A percentile compares a stretch with the other conserved stretches of the same genome.
phyloP scores from a whole-genome alignment of 1,140 invertebrate species.

The Leucophenga varia region DNA sequence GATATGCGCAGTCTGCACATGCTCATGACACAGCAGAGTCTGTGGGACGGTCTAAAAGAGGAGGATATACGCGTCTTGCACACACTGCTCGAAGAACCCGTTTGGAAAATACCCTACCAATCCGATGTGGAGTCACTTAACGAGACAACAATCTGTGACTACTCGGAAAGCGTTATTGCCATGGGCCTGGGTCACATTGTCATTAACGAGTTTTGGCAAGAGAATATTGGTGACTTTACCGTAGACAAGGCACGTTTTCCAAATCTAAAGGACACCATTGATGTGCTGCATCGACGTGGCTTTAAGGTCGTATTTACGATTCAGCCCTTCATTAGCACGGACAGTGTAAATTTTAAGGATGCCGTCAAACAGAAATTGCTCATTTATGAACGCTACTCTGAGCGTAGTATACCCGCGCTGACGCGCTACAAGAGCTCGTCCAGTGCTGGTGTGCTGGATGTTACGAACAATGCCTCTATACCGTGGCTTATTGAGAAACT shows the following conservation, averaged over 20 bases:
- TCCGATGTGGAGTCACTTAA: conserved; percentile 63
- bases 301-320: conserved; percentile 82
- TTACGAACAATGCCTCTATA: conserved; percentile 76
- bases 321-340: conserved; percentile 84
- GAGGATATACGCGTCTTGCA: conserved; percentile 73
- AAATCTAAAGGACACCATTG: conserved; percentile 73
- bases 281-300: conserved; percentile 78
- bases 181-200: conserved; percentile 77
- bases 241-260: conserved; percentile 73
- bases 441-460: conserved; percentile 79
- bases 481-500: conserved; percentile 80
- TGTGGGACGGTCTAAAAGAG: conserved; percentile 80
- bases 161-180: conserved; percentile 77
- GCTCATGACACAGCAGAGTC: conserved; percentile 68
- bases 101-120: conserved; percentile 77
- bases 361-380: conserved; percentile 71
- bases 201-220: conserved; percentile 83
- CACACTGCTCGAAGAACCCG: conserved; percentile 75
- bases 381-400: conserved; percentile 71
- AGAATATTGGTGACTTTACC: conserved; percentile 74
- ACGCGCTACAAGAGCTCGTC: conserved; percentile 74
- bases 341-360: conserved; percentile 76
- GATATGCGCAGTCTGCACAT: conserved; percentile 77
- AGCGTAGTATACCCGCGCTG: conserved; percentile 72
- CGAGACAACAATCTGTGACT: conserved; percentile 74